These are phyloP conservation scores for Aradophagus sp. DNA, from an alignment of 1,140 invertebrate genomes.

Conservation along the genomic window DNA sequence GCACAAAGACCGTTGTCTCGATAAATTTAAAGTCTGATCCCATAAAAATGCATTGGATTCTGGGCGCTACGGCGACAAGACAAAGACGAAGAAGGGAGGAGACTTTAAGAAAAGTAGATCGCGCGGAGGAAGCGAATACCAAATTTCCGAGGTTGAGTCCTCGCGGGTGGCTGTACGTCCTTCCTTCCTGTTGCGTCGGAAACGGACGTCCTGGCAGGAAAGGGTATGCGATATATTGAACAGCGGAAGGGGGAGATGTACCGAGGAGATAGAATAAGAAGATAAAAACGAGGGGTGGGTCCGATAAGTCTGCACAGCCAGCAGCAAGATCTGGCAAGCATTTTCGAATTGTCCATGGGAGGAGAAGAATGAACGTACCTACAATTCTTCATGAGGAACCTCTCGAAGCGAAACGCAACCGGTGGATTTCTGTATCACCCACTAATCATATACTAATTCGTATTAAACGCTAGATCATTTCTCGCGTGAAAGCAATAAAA, in stretches of 20 bases:
- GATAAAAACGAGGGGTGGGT: too few species aligned
- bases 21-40: slow-evolving; percentile 68
- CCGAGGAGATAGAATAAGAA: neutral
- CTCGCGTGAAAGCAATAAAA: too few species aligned
- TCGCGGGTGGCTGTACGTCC: slow-evolving; percentile 25
- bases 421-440: slow-evolving; percentile 72
- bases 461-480: too few species aligned
- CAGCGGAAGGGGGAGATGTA: slow-evolving; percentile 1
- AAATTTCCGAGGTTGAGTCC: slow-evolving; percentile 57
- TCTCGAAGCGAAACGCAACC: slow-evolving; percentile 63
- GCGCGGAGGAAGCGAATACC: slow-evolving; percentile 39
- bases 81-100: slow-evolving; percentile 56
- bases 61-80: slow-evolving; percentile 21
- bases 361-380: too few species aligned
- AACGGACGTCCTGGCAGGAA: slow-evolving; percentile 49
- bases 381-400: slow-evolving; percentile 53
- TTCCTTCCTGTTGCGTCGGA: slow-evolving; percentile 51
- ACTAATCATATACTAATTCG: slow-evolving; percentile 63
- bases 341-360: slow-evolving; percentile 23
- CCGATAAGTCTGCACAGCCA: slow-evolving; percentile 9
- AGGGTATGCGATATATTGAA: slow-evolving; percentile 29
- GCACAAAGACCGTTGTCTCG: slow-evolving; percentile 54
- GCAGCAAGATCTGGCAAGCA: slow-evolving; percentile 51
- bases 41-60: slow-evolving; percentile 71
- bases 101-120: slow-evolving; percentile 16